A percentile compares a stretch with the other conserved stretches of the same genome.
These are phyloP conservation scores for Lasioglossum vierecki DNA, from an alignment of 2,888 invertebrate species.

Conservation along the genomic window DNA sequence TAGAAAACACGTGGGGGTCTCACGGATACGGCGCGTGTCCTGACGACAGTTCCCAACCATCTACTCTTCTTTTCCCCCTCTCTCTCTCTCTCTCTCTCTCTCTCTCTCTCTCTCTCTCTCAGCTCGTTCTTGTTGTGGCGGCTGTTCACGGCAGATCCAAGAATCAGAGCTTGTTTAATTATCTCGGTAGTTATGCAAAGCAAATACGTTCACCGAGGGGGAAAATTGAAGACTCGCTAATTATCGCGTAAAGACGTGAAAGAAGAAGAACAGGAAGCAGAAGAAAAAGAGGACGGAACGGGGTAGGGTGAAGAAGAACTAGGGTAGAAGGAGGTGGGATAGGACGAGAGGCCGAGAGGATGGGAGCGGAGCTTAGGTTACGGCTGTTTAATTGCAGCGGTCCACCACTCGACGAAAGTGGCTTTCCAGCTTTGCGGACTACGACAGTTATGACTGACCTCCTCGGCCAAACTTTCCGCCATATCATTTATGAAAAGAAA, in stretches of 20 bases:
- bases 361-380: constrained; percentile 44
- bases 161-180: constrained; percentile 75
- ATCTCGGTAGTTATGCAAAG: constrained; percentile 73
- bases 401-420: constrained; percentile 64
- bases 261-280: constrained; percentile 34
- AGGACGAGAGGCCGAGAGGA: constrained; percentile 2
- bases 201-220: constrained; percentile 69
- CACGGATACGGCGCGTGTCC: constrained; percentile 14
- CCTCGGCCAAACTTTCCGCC: neutral
- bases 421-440: constrained; percentile 61
- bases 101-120: too few species aligned
- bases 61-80: neutral
- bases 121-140: constrained; percentile 15
- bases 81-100: too few species aligned
- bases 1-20: constrained; percentile 6
- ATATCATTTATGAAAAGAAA: constrained; percentile 41
- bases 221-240: constrained; percentile 76
- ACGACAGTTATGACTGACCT: constrained; percentile 56
- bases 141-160: constrained; percentile 57
- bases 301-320: constrained; percentile 7
- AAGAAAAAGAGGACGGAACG: constrained; percentile 26
- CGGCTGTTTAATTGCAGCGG: constrained; percentile 71
- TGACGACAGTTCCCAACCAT: constrained; percentile 5
- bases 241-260: constrained; percentile 71
- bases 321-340: constrained; percentile 25